Base-by-base conservation (phyloP, 2,888 invertebrate genomes). In the Nephrocerus scutellatus region DNA sequence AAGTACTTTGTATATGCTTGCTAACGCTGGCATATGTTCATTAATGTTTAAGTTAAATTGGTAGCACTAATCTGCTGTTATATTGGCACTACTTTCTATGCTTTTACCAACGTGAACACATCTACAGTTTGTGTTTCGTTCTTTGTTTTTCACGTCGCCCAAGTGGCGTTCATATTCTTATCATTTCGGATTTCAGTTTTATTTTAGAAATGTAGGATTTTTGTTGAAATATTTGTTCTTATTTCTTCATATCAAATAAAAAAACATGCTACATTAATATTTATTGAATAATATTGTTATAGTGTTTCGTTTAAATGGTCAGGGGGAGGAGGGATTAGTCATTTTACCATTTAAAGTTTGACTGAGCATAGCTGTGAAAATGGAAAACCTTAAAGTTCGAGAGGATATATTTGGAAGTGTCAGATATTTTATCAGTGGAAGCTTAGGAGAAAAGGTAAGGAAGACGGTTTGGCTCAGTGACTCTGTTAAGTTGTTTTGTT, bases 391-490 rank as follows among this genome's bases (percentile, higher is more conserved):
- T 28, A 59, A 62, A 52, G 56, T 66, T 36, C 63, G 61, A 49
- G 65, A 66, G 36, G 62, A 61, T 54, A 53, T 90, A 55, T 90
- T 90, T 70, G 82, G 82, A 67, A 81, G 82, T 74, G 82, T 90
- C 54, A 84, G 84, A 63, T 89, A 81, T 71, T 87, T 81, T 71
- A 74, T 84, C 56, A 84, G 82, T 62, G 88, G 88, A 52, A 82
- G 83, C 68, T 76, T 85, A 55, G 74, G 77, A 54, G 78, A 80
- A 62, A 77, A 80, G 77, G 85, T 84, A 59, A 61, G 49, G 14
- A 20, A 21, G 26, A 26, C 14, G 13, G 10, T 26, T 26, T 14
- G 7, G 7, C 10, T 8, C 10, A 10, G 10, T 10, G 10, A 22
- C 22, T 10, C 8, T 22, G 10, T 18, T 19, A 20, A n/a, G 37